phyloP scores from a whole-genome alignment of 2,113 vertebrate genomes.

The Rhinogobius similis region DNA sequence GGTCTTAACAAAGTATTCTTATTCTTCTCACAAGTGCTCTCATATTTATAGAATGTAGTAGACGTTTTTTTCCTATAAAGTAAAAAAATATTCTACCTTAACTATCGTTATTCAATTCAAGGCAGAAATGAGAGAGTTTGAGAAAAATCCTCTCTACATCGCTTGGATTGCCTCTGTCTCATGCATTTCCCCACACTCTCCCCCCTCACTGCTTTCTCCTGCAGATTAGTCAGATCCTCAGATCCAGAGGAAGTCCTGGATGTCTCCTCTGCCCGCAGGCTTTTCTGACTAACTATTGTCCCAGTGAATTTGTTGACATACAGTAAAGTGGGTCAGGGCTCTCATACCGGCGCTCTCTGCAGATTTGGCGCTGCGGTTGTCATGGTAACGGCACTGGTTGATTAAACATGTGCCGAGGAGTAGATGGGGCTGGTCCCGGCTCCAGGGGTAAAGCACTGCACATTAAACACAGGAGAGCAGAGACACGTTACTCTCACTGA shows the following conservation, averaged over 20 bases:
- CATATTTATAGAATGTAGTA: too few relatives aligned
- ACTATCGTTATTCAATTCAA: too few relatives aligned
- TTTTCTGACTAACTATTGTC: constrained; percentile 84
- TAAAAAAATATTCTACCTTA: too few relatives aligned
- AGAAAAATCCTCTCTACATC: not conserved
- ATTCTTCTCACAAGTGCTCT: too few relatives aligned
- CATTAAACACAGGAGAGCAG: constrained; percentile 62
- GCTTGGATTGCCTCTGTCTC: too few relatives aligned
- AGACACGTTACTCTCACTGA: constrained; percentile 49
- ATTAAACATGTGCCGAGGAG: constrained; percentile 87
- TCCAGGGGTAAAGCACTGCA: constrained; percentile 53
- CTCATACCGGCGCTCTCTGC: constrained; percentile 83
- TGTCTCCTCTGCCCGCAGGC: constrained; percentile 45
- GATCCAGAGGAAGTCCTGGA: constrained; percentile 47
- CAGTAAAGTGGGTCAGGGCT: constrained; percentile 94
- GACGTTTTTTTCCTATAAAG: too few relatives aligned
- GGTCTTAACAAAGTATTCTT: too few relatives aligned
- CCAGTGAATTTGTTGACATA: constrained; percentile 92
- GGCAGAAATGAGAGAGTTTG: not conserved
- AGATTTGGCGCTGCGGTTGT: constrained; percentile 83
- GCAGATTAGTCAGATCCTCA: not conserved
- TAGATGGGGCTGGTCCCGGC: constrained; percentile 61
- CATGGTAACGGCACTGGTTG: constrained; percentile 91
- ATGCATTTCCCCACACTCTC: constrained; percentile 19
- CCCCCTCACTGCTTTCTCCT: constrained; percentile 25